Evolutionary conservation across 2,888 invertebrate genomes (phyloP).

Genomic region (Ditula angustiorana): DNA sequence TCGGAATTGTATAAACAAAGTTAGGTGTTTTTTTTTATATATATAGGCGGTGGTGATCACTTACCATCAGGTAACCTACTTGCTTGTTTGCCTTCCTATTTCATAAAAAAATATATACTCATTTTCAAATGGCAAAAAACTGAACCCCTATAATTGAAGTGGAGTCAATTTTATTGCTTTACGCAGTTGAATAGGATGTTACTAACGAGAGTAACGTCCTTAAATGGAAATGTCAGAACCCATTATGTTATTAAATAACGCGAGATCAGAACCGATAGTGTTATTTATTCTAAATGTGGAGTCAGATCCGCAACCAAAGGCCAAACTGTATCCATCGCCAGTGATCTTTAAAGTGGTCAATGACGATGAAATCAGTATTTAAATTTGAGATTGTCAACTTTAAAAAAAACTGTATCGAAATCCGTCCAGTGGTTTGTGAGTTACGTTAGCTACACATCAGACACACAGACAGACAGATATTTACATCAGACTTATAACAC

Average conservation of each 20-base stretch:
- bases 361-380: background rate
- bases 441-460: too few relatives aligned
- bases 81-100: too few relatives aligned
- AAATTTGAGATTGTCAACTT: background rate
- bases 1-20: background rate
- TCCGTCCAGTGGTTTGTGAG: too few relatives aligned
- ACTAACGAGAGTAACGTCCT: background rate
- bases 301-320: slow-evolving; percentile 21
- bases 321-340: slow-evolving; percentile 5
- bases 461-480: too few relatives aligned
- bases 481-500: too few relatives aligned
- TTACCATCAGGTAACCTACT: too few relatives aligned
- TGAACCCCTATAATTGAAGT: too few relatives aligned
- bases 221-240: slow-evolving; percentile 8
- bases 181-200: background rate
- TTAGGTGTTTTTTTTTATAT: too few relatives aligned
- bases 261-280: slow-evolving; percentile 10
- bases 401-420: too few relatives aligned
- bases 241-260: slow-evolving; percentile 25
- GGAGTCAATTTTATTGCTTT: background rate
- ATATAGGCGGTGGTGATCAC: too few relatives aligned
- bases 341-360: slow-evolving; percentile 14
- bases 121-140: too few relatives aligned
- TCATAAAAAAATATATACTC: too few relatives aligned
- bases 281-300: slow-evolving; percentile 13